phyloP scores from a whole-genome alignment of 2,113 vertebrate species.

The Podarcis muralis region DNA sequence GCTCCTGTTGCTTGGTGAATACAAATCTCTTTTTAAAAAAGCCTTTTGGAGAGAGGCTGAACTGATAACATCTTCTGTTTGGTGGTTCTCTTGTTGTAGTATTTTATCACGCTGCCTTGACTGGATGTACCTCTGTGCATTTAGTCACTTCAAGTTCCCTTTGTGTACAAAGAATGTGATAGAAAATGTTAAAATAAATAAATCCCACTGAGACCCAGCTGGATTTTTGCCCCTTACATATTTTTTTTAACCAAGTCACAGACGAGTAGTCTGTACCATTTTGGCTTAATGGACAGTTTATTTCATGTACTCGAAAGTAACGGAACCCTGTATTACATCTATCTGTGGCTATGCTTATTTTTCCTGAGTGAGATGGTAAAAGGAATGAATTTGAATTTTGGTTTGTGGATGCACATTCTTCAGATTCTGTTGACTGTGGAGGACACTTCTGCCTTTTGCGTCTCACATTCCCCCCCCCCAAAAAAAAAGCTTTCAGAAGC shows the following conservation, averaged over 20 bases:
- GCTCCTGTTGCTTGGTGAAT: too few relatives aligned
- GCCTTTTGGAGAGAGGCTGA: neutral
- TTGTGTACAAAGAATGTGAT: neutral
- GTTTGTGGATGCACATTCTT: neutral
- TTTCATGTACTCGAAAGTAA: neutral
- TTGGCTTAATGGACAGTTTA: neutral
- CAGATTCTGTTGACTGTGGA: neutral
- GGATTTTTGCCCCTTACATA: neutral
- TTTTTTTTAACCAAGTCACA: neutral
- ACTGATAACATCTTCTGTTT: neutral
- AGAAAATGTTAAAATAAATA: neutral
- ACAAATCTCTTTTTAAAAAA: too few relatives aligned
- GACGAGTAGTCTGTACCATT: neutral
- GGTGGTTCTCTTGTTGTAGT: neutral
- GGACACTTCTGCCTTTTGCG: neutral
- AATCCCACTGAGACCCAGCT: neutral
- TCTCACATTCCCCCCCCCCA: neutral
- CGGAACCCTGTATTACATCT: neutral
- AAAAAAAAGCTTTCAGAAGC: neutral
- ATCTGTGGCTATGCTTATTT: neutral
- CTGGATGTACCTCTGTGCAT: neutral
- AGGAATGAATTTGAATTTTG: neutral
- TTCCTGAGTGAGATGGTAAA: neutral
- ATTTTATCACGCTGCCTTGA: neutral
- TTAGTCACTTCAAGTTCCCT: too few relatives aligned